Percentiles rank a stretch among this genome's conserved stretches.
These are phyloP conservation scores for Scaptomyza flava DNA, from an alignment of 2,888 invertebrate genomes.

Conservation along the genomic window DNA sequence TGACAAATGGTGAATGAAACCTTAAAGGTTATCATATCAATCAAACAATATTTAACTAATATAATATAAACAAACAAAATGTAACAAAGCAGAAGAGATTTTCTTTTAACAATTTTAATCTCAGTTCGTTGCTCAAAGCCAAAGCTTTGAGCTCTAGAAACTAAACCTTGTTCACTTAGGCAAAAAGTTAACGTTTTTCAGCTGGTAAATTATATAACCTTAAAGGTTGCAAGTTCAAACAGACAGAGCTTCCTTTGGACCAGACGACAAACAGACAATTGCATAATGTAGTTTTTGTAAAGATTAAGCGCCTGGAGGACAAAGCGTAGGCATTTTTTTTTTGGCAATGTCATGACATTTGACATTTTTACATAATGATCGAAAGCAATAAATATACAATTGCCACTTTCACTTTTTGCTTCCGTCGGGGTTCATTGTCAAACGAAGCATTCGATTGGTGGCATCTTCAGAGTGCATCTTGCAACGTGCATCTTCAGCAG, in stretches of 20 bases:
- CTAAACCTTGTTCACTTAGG: too few relatives aligned
- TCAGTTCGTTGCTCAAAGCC: too few relatives aligned
- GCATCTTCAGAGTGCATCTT: constrained; percentile 51
- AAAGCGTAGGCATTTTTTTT: constrained; percentile 20
- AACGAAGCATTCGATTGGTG: constrained; percentile 23
- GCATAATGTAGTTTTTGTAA: constrained; percentile 15
- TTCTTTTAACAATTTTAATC: too few relatives aligned
- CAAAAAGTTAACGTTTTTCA: too few relatives aligned
- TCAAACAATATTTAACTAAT: too few relatives aligned
- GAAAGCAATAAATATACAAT: constrained; percentile 25
- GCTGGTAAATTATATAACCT: background rate
- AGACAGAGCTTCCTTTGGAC: background rate
- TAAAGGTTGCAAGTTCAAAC: background rate
- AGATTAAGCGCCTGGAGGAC: constrained; percentile 30
- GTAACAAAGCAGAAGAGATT: too few relatives aligned
- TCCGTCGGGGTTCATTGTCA: constrained; percentile 43
- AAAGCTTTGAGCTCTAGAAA: background rate
- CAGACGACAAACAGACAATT: constrained; percentile 15
- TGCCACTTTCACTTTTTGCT: constrained; percentile 62
- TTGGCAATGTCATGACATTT: constrained; percentile 56
- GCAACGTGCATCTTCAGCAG: constrained; percentile 15
- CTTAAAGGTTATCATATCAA: too few relatives aligned
- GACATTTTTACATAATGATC: constrained; percentile 64
- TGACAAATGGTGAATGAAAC: background rate
- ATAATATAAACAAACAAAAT: too few relatives aligned